Evolutionary conservation across 2,888 invertebrate genomes (phyloP), one percentile per base, ranked within the genome.

Genomic region (Oligia fasciuncula): DNA sequence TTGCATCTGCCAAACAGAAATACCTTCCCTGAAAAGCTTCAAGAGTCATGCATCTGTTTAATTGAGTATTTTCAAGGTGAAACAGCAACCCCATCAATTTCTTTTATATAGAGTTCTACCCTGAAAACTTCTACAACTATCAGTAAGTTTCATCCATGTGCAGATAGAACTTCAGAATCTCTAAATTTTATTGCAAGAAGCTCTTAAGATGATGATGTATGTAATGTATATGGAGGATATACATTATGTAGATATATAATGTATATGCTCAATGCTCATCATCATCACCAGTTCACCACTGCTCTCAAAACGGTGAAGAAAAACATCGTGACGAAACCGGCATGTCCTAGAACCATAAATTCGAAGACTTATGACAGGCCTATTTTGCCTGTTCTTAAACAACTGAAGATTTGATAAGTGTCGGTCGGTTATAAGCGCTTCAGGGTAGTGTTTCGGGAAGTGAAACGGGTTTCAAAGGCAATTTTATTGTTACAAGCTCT

Each of bases 401-500:
- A 13, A 4, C 51, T 70, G 14, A 51, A 70, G 4, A 14, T 23
- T 51, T 51, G 23, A 35, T 17, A 35, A 14, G 4, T 14, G 69
- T 9, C 19, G 29, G 40, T 40, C 6, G 23, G 8, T 35, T 46
- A n/a, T 57, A 29, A 51, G 17, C 54, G 29, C 0, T 70, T 62
- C 29, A 49, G 46, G 63, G 67, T 71, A 62, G 54, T 68, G 49
- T 63, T 40, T 29, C 40, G 8, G 40, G 40, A 72, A 49, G 14
- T 35, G 62, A 46, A 49, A 46, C n/a, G 23, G 46, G 14, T 68
- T 57, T n/a, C 63, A 77, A 63, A 81, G 81, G 19, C 35, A 74
- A 80, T 79, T 80, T 73, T 40, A 60, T 74, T 69, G 80, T 70
- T 29, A 65, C 54, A 29, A 63, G 73, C 54, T 68, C 29, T 67